These are phyloP conservation scores for Glomeris marginata DNA, from an alignment of 2,888 invertebrate genomes.

Conservation along the genomic window DNA sequence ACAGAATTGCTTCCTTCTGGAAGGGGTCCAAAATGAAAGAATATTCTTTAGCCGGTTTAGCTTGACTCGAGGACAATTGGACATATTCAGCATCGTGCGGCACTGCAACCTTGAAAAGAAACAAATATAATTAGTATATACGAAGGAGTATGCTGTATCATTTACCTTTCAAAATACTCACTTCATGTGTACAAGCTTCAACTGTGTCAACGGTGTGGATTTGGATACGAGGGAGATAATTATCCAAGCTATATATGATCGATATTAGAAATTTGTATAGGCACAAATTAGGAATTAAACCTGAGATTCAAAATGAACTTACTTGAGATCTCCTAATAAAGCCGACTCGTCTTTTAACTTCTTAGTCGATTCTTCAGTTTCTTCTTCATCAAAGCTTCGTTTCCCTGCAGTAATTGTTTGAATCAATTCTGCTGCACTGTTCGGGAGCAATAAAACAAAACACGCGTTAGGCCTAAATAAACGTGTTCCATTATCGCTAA, in stretches of 20 bases:
- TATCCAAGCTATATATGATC: constrained; percentile 44
- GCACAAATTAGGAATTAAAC: no score
- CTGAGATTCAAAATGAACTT: neutral
- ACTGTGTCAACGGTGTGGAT: constrained; percentile 78
- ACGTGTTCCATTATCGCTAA: no score
- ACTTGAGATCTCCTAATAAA: neutral
- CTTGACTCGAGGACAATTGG: constrained; percentile 40
- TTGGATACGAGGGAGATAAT: constrained; percentile 61
- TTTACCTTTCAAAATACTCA: constrained; percentile 33
- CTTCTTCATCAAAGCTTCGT: constrained; percentile 1
- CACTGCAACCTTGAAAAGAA: constrained; percentile 43
- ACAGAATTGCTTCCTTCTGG: constrained; percentile 89
- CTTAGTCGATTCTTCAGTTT: neutral
- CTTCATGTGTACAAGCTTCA: constrained; percentile 91
- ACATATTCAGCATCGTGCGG: constrained; percentile 73
- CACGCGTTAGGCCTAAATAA: neutral
- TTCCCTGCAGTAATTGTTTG: neutral
- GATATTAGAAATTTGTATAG: no score
- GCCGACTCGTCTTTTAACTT: neutral
- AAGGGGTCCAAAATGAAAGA: constrained; percentile 93
- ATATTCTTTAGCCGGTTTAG: constrained; percentile 78
- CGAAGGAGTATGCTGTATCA: neutral
- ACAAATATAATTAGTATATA: neutral
- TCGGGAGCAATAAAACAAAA: neutral
- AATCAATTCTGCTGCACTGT: neutral